Evolutionary conservation across 2,888 invertebrate genomes (phyloP), one percentile per base, ranked within the genome.

Genomic region (Smittia aterrima): DNA sequence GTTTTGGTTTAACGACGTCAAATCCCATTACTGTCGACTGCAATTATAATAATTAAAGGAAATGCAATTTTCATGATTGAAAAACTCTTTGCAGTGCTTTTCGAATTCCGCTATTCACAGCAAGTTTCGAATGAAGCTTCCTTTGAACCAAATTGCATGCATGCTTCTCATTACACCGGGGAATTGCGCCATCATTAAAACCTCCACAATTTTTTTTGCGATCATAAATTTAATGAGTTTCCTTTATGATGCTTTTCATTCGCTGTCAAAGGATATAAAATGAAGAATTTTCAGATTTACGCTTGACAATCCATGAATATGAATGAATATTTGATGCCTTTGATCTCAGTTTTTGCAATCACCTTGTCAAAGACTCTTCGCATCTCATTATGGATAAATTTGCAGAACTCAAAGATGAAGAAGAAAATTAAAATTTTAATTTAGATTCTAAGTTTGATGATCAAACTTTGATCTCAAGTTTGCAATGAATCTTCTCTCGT

Each of bases 151-250:
- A 54, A 54, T 70, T 54, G 70, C 70, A 70, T 70, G 27, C 54
- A 53, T 70, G 70, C 20, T 54, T 18, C 40, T 68, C 11, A 47
- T 11, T 47, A 47, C 11, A 24, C 41, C n/a, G 25, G 27, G 20
- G 70, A 27, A 53, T 53, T 70, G 53, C 32, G 70, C 54, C 70
- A 54, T 70, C 70, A 70, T 70, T 70, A 70, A 54, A 67, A 54
- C 47, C 25, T 70, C n/a, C 70, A 70, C 20, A 22, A 1, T 70
- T 54, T 54, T 53, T 25, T 27, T n/a, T 53, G 70, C 70, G 70
- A 70, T 70, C 70, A 70, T 54, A 68, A 68, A 70, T 41, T 70
- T 70, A 70, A 70, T 70, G 70, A 70, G 70, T 70, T 70, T 70
- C 53, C 70, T 64, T 58, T 7, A 58, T 47, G 53, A 2, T 20